Conservation (phyloP, 2,888 invertebrate genomes). For the Tupiocoris notatus region DNA sequence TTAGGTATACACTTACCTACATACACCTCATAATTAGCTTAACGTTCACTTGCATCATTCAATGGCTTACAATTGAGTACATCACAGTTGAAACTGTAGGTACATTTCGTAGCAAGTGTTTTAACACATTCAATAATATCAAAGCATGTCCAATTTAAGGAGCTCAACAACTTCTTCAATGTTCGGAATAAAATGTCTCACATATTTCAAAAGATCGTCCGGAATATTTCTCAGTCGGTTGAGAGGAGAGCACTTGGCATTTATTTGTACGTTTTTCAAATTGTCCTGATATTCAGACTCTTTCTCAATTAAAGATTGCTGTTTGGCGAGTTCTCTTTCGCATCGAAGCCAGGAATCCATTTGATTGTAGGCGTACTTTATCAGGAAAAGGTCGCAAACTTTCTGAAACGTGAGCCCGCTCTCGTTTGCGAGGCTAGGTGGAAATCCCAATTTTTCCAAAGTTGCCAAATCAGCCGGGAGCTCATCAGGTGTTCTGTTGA, state of each 20-base stretch:
- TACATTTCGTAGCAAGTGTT: no score
- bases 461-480: neutral
- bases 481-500: neutral
- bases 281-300: neutral
- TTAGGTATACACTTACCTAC: no score
- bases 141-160: conserved; percentile 2
- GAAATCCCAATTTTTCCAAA: conserved; percentile 16
- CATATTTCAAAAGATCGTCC: conserved; percentile 1
- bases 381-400: conserved; percentile 3
- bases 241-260: conserved; percentile 9
- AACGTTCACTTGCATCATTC: no score
- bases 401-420: neutral
- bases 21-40: no score
- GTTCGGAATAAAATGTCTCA: conserved; percentile 29
- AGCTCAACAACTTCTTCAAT: conserved; percentile 23
- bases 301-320: neutral
- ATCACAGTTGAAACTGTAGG: no score
- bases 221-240: conserved; percentile 5
- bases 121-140: no score
- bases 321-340: conserved; percentile 6
- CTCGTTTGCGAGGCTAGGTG: conserved; percentile 5
- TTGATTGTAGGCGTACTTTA: conserved; percentile 6
- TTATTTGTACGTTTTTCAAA: neutral
- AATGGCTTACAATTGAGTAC: no score
- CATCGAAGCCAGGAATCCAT: conserved; percentile 14